Percentiles rank a stretch among this genome's conserved stretches.
These are phyloP conservation scores for Microcebus murinus DNA, from an alignment of 2,113 vertebrate genomes.

Conservation along the genomic window DNA sequence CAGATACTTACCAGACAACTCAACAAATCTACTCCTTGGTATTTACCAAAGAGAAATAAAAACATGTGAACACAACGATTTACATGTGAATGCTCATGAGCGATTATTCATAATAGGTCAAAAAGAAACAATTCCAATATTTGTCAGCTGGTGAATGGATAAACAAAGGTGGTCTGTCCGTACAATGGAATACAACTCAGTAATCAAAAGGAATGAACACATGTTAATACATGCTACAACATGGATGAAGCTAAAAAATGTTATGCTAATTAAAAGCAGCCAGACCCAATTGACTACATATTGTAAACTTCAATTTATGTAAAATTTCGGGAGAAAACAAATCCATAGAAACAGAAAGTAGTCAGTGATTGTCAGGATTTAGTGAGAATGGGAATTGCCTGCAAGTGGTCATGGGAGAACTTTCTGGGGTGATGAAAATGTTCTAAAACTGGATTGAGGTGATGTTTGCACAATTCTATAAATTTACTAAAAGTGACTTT, in stretches of 20 bases:
- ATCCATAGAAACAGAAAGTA: not conserved
- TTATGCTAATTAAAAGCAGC: not conserved
- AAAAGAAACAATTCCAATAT: not conserved
- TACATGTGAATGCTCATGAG: not conserved
- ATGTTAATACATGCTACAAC: not conserved
- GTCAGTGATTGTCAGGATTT: not conserved
- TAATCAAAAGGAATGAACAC: not conserved
- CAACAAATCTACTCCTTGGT: not conserved
- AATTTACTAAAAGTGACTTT: not conserved
- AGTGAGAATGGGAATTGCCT: not conserved
- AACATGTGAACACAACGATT: not conserved
- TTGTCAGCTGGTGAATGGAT: not conserved
- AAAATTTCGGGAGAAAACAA: not conserved
- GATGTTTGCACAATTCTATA: not conserved
- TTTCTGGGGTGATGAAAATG: not conserved
- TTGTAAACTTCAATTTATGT: not conserved
- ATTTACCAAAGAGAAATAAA: not conserved
- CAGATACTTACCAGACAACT: not conserved
- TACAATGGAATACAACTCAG: not conserved
- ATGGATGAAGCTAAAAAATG: not conserved
- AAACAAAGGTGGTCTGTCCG: not conserved
- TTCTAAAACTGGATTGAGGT: not conserved
- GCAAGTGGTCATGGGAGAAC: not conserved
- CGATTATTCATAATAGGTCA: not conserved
- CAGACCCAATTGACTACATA: not conserved